phyloP scores from a whole-genome alignment of 2,113 vertebrate genomes.

The Melanerpes formicivorus region DNA sequence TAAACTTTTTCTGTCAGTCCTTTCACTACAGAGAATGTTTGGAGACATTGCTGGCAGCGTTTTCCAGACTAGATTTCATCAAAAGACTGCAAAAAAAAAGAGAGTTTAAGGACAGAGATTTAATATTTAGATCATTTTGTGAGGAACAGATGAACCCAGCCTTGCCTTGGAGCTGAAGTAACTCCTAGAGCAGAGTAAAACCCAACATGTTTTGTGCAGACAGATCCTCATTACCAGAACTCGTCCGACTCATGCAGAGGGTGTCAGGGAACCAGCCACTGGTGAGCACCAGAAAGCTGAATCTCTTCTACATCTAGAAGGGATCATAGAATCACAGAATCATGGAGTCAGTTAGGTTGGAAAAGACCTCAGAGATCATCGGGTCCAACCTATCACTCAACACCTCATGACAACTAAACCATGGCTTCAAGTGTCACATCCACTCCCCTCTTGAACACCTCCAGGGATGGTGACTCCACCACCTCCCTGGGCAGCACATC shows the following conservation, averaged over 20 bases:
- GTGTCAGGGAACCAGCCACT: not conserved
- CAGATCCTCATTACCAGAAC: not conserved
- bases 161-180: not conserved
- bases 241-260: not conserved
- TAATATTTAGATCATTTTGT: not conserved
- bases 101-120: not conserved
- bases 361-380: too few species aligned
- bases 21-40: not conserved
- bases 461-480: too few species aligned
- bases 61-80: constrained; percentile 29
- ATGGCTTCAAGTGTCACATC: too few species aligned
- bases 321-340: too few species aligned
- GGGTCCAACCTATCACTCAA: too few species aligned
- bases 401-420: too few species aligned
- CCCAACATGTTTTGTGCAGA: not conserved
- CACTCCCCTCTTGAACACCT: too few species aligned
- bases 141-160: not conserved
- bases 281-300: not conserved
- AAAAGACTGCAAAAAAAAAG: not conserved
- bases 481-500: too few species aligned
- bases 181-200: not conserved
- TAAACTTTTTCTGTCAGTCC: not conserved
- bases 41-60: not conserved
- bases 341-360: too few species aligned
- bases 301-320: not conserved